phyloP scores from a whole-genome alignment of 1,140 invertebrate species.

The Tetranychus urticae region DNA sequence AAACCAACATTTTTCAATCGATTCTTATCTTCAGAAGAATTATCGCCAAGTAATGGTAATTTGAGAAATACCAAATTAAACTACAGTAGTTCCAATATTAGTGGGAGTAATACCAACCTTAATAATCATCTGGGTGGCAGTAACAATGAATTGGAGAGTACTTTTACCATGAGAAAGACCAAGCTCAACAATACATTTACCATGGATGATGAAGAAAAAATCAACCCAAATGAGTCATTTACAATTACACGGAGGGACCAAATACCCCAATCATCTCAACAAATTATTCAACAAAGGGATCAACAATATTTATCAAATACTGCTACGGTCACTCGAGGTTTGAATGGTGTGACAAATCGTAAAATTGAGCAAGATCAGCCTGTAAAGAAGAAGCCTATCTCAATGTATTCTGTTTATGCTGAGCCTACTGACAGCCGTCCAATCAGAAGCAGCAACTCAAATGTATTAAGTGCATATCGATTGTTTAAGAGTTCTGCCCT shows the following conservation, averaged over 20 bases:
- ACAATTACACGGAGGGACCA: background rate
- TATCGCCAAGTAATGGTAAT: background rate
- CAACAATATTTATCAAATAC: background rate
- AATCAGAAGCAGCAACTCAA: background rate
- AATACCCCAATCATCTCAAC: background rate
- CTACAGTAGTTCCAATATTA: background rate
- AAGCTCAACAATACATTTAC: background rate
- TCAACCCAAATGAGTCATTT: background rate
- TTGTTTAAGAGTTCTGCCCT: background rate
- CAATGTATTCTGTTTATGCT: background rate
- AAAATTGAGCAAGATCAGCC: background rate
- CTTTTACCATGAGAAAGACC: background rate
- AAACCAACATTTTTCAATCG: background rate
- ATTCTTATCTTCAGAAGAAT: background rate
- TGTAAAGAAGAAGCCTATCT: background rate
- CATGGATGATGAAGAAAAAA: background rate
- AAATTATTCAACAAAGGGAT: background rate
- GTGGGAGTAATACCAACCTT: background rate
- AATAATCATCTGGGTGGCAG: background rate
- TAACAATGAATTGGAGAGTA: background rate
- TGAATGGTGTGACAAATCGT: background rate
- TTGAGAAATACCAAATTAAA: background rate
- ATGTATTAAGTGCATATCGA: background rate
- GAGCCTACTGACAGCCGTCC: background rate
- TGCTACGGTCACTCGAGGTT: background rate